Conservation (phyloP, 1,140 invertebrate species). For the Atta texana region DNA sequence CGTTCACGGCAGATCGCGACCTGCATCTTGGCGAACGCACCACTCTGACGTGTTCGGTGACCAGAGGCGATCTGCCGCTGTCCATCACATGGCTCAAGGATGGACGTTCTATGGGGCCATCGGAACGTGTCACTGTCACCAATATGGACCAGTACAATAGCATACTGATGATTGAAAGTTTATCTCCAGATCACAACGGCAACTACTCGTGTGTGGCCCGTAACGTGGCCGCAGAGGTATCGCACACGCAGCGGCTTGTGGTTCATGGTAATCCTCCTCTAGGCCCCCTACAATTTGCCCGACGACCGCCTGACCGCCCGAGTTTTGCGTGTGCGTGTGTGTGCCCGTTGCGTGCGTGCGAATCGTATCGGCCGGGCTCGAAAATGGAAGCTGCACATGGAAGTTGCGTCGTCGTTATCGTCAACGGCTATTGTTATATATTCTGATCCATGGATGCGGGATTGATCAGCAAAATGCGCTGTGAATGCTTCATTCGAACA, state of each 20-base stretch:
- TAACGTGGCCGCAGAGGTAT: constrained; percentile 91
- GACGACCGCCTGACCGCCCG: constrained; percentile 82
- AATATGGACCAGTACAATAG: constrained; percentile 92
- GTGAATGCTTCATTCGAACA: constrained; percentile 49
- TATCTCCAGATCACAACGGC: constrained; percentile 92
- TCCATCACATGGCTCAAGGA: constrained; percentile 93
- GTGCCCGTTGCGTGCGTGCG: constrained; percentile 74
- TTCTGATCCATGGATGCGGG: not conserved
- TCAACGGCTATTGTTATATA: not conserved
- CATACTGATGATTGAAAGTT: constrained; percentile 92
- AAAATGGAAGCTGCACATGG: constrained; percentile 57
- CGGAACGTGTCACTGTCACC: constrained; percentile 89
- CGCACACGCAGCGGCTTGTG: constrained; percentile 91
- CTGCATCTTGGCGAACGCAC: constrained; percentile 92
- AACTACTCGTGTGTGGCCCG: constrained; percentile 92
- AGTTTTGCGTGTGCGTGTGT: constrained; percentile 74
- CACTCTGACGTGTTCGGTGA: constrained; percentile 92
- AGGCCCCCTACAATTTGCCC: constrained; percentile 80
- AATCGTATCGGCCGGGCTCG: constrained; percentile 64
- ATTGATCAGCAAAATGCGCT: not conserved
- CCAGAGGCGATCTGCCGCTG: constrained; percentile 92
- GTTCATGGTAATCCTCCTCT: constrained; percentile 92
- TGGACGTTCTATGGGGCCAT: constrained; percentile 88
- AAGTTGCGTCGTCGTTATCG: not conserved
- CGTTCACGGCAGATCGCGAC: constrained; percentile 90